These are phyloP conservation scores for Odocoileus virginianus DNA, from an alignment of 2,113 vertebrate species.

Conservation along the genomic window DNA sequence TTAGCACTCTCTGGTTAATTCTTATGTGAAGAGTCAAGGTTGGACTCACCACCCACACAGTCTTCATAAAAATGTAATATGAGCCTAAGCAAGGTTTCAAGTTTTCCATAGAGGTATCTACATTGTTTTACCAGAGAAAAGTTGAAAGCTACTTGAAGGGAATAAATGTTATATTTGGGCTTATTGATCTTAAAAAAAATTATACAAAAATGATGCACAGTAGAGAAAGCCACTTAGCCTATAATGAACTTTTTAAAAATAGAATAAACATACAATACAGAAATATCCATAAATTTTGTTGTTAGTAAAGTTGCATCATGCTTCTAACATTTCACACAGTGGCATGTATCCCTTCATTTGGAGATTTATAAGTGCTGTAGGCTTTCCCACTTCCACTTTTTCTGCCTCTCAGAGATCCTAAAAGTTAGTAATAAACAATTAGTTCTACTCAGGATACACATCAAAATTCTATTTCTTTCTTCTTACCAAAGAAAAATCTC, in stretches of 20 bases:
- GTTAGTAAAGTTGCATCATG: background rate
- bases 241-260: background rate
- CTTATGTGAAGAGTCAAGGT: background rate
- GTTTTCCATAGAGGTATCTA: background rate
- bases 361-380: background rate
- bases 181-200: background rate
- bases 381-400: background rate
- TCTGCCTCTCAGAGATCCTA: background rate
- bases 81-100: background rate
- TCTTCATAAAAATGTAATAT: background rate
- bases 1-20: background rate
- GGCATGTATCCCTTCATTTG: background rate
- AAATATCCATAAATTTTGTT: background rate
- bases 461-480: constrained; percentile 14
- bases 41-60: background rate
- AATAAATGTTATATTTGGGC: background rate
- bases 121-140: background rate
- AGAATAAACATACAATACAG: background rate
- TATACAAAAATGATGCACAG: background rate
- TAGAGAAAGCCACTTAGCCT: background rate
- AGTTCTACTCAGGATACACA: background rate
- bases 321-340: background rate
- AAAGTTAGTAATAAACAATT: constrained; percentile 26
- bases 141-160: background rate
- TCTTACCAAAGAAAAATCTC: background rate